phyloP scores from a whole-genome alignment of 2,113 vertebrate species.

The Morone chrysops region DNA sequence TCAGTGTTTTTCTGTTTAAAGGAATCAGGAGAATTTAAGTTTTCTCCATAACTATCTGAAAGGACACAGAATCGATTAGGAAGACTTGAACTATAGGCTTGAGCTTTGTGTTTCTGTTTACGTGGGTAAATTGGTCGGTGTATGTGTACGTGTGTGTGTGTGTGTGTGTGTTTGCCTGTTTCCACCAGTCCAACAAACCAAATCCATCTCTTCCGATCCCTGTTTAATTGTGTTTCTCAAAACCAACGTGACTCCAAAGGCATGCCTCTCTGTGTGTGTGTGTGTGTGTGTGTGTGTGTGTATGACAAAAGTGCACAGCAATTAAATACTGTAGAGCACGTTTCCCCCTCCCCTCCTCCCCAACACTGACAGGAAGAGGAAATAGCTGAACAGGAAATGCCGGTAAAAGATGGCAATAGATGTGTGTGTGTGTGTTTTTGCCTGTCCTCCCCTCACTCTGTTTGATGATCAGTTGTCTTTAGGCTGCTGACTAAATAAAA shows the following conservation, averaged over 20 bases:
- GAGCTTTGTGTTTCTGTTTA: background rate
- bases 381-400: slow-evolving; percentile 71
- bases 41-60: background rate
- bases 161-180: background rate
- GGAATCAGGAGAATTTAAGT: background rate
- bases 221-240: slow-evolving; percentile 22
- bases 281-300: slow-evolving; percentile 11
- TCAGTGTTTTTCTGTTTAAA: slow-evolving; percentile 16
- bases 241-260: slow-evolving; percentile 32
- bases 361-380: slow-evolving; percentile 74
- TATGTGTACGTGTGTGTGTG: background rate
- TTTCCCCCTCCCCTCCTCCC: background rate
- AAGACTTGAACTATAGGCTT: background rate
- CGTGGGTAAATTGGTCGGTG: background rate
- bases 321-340: slow-evolving; percentile 14
- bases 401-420: slow-evolving; percentile 43
- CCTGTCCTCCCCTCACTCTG: slow-evolving; percentile 4
- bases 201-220: slow-evolving; percentile 32
- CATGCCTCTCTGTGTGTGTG: background rate
- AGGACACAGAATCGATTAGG: background rate
- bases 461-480: slow-evolving; percentile 48
- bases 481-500: slow-evolving; percentile 23
- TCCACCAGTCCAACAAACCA: slow-evolving; percentile 3
- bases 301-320: slow-evolving; percentile 40
- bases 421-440: slow-evolving; percentile 35